These are phyloP conservation scores for Phaethornis superciliosus DNA, from an alignment of 2,113 vertebrate genomes.

Conservation along the genomic window DNA sequence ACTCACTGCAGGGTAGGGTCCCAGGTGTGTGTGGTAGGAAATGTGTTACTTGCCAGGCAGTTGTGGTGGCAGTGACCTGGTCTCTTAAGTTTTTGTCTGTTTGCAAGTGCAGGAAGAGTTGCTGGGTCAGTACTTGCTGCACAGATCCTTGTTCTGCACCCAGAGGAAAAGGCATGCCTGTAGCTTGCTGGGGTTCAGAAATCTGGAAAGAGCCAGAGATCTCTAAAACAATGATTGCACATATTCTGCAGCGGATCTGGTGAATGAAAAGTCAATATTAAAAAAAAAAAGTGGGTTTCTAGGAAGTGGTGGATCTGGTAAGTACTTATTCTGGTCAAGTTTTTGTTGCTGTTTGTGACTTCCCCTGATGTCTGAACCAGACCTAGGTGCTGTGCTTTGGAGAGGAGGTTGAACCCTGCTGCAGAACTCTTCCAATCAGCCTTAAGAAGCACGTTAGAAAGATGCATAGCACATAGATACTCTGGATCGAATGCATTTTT, in stretches of 20 bases:
- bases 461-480: neutral
- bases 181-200: neutral
- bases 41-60: neutral
- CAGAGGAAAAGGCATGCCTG: neutral
- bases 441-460: neutral
- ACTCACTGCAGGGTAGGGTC: neutral
- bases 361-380: neutral
- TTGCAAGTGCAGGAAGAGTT: neutral
- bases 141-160: neutral
- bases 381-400: accelerated
- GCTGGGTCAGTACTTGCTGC: neutral
- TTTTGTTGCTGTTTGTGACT: neutral
- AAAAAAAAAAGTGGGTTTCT: neutral
- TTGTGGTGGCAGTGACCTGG: neutral
- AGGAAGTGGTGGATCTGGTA: neutral
- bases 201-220: neutral
- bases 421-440: neutral
- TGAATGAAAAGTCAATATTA: neutral
- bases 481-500: neutral
- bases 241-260: neutral
- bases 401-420: neutral
- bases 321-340: neutral
- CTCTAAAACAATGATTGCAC: neutral
- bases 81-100: neutral
- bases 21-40: accelerated